Conservation (phyloP, 1,140 invertebrate species). For the Drosophila fuyamai region DNA sequence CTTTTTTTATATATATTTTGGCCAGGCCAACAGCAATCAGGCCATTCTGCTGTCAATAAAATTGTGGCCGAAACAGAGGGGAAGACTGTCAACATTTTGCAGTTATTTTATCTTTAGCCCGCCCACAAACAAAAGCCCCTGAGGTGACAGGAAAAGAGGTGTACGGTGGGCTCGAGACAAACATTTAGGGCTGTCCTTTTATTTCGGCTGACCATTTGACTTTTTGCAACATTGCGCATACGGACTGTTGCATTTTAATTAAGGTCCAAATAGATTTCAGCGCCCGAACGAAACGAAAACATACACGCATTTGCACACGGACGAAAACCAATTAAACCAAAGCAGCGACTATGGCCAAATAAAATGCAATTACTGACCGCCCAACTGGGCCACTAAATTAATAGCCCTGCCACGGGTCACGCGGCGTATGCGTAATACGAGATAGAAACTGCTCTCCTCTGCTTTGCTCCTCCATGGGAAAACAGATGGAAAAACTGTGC, state of each 20-base stretch:
- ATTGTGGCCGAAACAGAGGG: constrained; percentile 26
- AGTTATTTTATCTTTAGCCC: constrained; percentile 71
- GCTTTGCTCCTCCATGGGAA: not conserved
- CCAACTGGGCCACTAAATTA: constrained; percentile 69
- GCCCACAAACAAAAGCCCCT: constrained; percentile 12
- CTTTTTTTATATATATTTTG: constrained; percentile 27
- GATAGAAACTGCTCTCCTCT: constrained; percentile 12
- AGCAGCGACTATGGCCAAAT: constrained; percentile 64
- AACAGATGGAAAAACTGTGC: constrained; percentile 23
- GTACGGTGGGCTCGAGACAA: not conserved
- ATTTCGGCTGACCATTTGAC: constrained; percentile 59
- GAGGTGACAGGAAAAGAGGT: constrained; percentile 13
- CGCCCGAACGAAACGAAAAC: constrained; percentile 46
- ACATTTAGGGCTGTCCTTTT: constrained; percentile 39
- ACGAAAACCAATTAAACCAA: constrained; percentile 80
- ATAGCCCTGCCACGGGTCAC: constrained; percentile 58
- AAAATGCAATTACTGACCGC: constrained; percentile 73
- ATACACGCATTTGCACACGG: constrained; percentile 19
- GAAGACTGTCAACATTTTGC: constrained; percentile 73
- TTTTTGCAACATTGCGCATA: constrained; percentile 75
- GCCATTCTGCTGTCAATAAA: constrained; percentile 79
- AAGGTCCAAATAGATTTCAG: constrained; percentile 69
- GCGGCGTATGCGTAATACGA: constrained; percentile 73
- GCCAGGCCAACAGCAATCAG: constrained; percentile 69
- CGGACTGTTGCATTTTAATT: constrained; percentile 81